Conservation (phyloP, 2,797 vertebrate species). For the Adelosebastes latens region DNA sequence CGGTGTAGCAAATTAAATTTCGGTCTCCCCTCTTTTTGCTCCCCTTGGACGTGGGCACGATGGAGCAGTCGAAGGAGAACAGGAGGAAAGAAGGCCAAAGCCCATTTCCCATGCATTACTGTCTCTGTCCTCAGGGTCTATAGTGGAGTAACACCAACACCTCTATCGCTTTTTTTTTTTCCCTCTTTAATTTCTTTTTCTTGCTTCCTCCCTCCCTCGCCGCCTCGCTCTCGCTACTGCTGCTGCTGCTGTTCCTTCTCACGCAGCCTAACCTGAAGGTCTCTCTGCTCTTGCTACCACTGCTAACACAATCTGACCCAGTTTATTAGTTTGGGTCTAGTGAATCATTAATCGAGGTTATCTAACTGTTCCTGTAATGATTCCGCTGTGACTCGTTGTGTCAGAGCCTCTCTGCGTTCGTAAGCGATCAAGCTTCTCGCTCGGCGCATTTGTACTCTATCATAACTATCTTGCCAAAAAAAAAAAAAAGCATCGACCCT, state of each 20-base stretch:
- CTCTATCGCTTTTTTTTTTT: constrained; percentile 46
- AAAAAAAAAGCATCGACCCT: constrained; percentile 52
- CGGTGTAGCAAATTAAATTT: constrained; percentile 77
- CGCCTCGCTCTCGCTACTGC: constrained; percentile 3
- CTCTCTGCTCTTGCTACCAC: constrained; percentile 54
- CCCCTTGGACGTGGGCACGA: constrained; percentile 61
- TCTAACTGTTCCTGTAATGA: constrained; percentile 80
- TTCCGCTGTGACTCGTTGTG: constrained; percentile 56
- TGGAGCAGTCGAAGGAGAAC: constrained; percentile 58
- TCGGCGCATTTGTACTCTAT: constrained; percentile 59
- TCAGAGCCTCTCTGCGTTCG: constrained; percentile 53
- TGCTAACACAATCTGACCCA: constrained; percentile 77
- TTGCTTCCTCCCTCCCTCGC: constrained; percentile 5
- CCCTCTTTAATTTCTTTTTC: constrained; percentile 67
- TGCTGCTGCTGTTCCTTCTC: constrained; percentile 24
- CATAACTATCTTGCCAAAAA: constrained; percentile 51
- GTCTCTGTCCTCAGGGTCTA: constrained; percentile 69
- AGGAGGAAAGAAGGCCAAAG: constrained; percentile 63
- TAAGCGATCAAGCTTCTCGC: constrained; percentile 48
- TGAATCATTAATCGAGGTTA: constrained; percentile 83
- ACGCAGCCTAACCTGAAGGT: constrained; percentile 64
- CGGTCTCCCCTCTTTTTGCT: constrained; percentile 51
- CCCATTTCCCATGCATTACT: constrained; percentile 75
- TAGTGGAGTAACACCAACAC: constrained; percentile 65
- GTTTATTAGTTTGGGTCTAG: constrained; percentile 81